Base-by-base conservation (phyloP, 2,888 invertebrate genomes). In the Hyalella azteca region DNA sequence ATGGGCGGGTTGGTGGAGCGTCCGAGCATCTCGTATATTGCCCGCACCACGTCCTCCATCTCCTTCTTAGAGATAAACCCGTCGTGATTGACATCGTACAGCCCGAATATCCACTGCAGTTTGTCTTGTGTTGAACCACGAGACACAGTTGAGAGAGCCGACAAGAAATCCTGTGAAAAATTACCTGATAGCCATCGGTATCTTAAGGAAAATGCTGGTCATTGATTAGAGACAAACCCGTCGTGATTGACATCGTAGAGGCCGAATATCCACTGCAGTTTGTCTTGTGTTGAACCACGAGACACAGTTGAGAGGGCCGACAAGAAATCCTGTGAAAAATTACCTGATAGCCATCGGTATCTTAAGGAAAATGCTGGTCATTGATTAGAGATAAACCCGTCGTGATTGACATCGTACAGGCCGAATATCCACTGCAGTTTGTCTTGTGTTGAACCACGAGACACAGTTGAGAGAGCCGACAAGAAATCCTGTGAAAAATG, bases 361-460 rank as follows among this genome's bases (percentile, higher is more conserved):
- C 19, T 22, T 36, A 19, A 15, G 39, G 66, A 22, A 66, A 66
- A 19, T 66, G 66, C 11, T 19, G 1, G 36, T 11, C 15, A 45
- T 11, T n/a, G n/a, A n/a, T 94, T 83, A 29, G 94, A 93, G 87
- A 95, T 94, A 82, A 93, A 90, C 0, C 95, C 95, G 87, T 95
- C 95, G 0, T 93, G 93, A 86, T 95, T 94, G 81, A 94, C 91
- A 88, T 96, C 96, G 89, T 96, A 96, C 29, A 96, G 89, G 13
- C 93, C 92, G 88, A 96, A 96, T 78, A 95, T 92, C 95, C 95
- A 96, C 85, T 94, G 92, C 54, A 96, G 89, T 87, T 95, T 94
- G 88, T 96, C 95, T 86, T 94, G 93, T 3, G 93, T 91, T 26
- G 93, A 92, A 15, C 95, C 95, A 80, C 95, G 91, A 0, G 94